A percentile compares a stretch with the other conserved stretches of the same genome.
Conservation (phyloP, 2,797 vertebrate species). For the Rhadinocentrus ornatus region DNA sequence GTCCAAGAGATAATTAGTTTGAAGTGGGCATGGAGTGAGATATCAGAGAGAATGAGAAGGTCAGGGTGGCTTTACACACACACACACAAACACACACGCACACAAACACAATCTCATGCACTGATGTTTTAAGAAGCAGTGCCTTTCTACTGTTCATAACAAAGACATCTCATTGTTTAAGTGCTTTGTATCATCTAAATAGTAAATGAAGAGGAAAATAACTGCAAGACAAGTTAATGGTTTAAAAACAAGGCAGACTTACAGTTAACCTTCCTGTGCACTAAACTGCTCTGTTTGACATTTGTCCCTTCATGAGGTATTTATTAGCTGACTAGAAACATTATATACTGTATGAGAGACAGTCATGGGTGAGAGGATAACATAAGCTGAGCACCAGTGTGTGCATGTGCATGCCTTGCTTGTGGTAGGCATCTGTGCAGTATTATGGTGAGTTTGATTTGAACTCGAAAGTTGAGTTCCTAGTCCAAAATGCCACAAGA, state of each 20-base stretch:
- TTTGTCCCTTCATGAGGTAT: conserved; percentile 22
- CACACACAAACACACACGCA: conserved; percentile 14
- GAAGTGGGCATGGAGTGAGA: conserved; percentile 33
- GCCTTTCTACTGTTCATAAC: too few species aligned
- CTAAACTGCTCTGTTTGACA: too few species aligned
- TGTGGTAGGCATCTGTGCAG: background rate
- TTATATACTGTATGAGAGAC: conserved; percentile 8
- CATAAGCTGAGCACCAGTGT: conserved; percentile 7
- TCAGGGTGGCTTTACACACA: conserved; percentile 40
- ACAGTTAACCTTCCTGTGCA: too few species aligned
- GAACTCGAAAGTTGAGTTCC: too few species aligned
- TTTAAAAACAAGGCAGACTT: background rate
- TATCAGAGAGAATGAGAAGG: conserved; percentile 55
- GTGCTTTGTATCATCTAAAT: background rate
- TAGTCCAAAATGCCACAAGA: too few species aligned
- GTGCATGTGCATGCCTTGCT: conserved; percentile 1
- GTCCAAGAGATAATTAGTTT: conserved; percentile 60
- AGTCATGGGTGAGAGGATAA: background rate
- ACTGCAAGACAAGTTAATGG: background rate
- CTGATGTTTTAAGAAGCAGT: too few species aligned
- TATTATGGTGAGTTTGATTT: background rate
- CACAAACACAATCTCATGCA: too few species aligned
- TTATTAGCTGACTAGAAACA: conserved; percentile 29
- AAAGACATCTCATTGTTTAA: background rate
- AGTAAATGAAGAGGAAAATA: background rate